phyloP scores from a whole-genome alignment of 2,113 vertebrate genomes.

The Rostratula benghalensis region DNA sequence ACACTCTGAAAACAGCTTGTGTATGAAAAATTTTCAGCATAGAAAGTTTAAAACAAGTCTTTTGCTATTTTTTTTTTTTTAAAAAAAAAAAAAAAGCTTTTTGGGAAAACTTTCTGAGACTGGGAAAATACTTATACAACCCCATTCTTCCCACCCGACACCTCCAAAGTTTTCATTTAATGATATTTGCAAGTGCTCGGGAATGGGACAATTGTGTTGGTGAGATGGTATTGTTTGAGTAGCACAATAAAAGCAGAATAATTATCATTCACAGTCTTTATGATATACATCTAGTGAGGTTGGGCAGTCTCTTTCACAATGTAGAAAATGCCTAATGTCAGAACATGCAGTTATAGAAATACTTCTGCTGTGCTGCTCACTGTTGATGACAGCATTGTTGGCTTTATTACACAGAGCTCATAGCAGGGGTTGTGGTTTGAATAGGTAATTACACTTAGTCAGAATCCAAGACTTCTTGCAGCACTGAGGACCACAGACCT shows the following conservation, averaged over 20 bases:
- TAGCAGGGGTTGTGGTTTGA: neutral
- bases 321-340: neutral
- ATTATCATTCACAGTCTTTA: neutral
- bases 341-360: neutral
- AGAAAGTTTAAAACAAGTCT: neutral
- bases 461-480: neutral
- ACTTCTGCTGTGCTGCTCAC: neutral
- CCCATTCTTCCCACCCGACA: rapidly evolving
- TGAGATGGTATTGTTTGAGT: neutral
- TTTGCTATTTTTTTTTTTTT: neutral
- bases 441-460: neutral
- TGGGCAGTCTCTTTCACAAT: neutral
- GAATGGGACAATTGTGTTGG: neutral
- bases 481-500: neutral
- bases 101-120: neutral
- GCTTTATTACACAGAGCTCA: neutral
- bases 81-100: neutral
- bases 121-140: neutral
- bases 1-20: neutral
- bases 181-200: neutral
- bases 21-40: neutral
- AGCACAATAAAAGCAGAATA: neutral
- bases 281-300: neutral
- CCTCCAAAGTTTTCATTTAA: neutral
- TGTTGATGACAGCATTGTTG: neutral